Evolutionary conservation across 2,888 invertebrate genomes (phyloP).

Genomic region (Spilosoma lubricipeda): DNA sequence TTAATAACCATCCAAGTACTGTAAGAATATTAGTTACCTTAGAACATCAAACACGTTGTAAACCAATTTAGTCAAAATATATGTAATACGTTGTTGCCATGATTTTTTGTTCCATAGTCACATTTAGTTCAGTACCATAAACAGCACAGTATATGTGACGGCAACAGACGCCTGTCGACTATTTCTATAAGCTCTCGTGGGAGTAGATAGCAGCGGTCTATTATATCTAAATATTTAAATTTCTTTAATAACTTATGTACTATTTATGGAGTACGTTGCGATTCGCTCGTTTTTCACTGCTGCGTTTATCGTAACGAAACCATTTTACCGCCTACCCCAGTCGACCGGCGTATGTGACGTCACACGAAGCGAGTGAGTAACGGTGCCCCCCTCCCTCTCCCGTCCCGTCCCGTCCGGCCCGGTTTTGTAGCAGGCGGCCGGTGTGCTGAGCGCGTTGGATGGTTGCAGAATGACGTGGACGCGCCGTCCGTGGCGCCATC

Average conservation of each 20-base stretch:
- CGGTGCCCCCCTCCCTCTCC: constrained; percentile 63
- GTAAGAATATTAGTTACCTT: constrained; percentile 43
- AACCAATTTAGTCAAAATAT: constrained; percentile 64
- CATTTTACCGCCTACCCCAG: constrained; percentile 37
- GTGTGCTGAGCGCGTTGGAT: constrained; percentile 82
- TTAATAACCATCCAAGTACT: constrained; percentile 21
- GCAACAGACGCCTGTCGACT: constrained; percentile 67
- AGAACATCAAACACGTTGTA: constrained; percentile 49
- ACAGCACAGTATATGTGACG: constrained; percentile 70
- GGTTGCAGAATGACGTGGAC: constrained; percentile 85
- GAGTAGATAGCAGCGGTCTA: constrained; percentile 4
- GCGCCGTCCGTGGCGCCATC: constrained; percentile 80
- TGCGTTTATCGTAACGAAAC: background rate
- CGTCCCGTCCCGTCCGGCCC: constrained; percentile 47
- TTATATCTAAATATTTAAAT: background rate
- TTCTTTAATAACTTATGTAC: background rate
- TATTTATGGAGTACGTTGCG: constrained; percentile 1
- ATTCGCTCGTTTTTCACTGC: background rate
- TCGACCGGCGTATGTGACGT: constrained; percentile 58
- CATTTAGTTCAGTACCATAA: constrained; percentile 65
- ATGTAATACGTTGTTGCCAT: constrained; percentile 51
- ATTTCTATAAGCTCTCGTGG: constrained; percentile 44
- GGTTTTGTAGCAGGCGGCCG: constrained; percentile 76
- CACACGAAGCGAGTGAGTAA: constrained; percentile 76
- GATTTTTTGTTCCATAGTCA: constrained; percentile 66